Percentiles rank a stretch among this genome's conserved stretches.
phyloP scores from a whole-genome alignment of 2,113 vertebrate genomes.

The Xiphorhynchus elegans region DNA sequence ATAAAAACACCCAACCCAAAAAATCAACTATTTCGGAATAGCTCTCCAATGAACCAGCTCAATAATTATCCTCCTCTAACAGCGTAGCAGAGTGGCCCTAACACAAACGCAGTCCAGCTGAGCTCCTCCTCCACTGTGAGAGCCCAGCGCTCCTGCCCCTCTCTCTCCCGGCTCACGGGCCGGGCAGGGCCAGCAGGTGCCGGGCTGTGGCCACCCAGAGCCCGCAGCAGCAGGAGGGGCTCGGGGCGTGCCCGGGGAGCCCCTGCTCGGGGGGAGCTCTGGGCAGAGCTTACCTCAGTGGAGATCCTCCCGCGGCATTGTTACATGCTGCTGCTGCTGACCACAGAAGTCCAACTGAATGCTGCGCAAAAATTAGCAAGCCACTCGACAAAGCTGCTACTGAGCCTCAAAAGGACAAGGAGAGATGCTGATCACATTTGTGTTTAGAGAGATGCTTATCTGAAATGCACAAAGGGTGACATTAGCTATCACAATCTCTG shows the following conservation, averaged over 20 bases:
- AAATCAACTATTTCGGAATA: conserved; percentile 77
- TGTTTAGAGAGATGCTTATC: conserved; percentile 67
- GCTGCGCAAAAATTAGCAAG: conserved; percentile 52
- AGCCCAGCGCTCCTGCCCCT: conserved; percentile 37
- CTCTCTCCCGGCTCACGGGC: neutral
- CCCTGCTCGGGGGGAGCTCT: neutral
- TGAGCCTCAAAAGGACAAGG: conserved; percentile 62
- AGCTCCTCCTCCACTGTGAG: conserved; percentile 65
- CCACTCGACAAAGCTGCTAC: conserved; percentile 50
- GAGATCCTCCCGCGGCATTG: conserved; percentile 41
- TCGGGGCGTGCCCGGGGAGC: neutral
- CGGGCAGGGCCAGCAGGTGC: neutral
- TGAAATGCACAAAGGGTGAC: conserved; percentile 62
- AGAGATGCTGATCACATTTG: conserved; percentile 62
- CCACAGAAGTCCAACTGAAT: conserved; percentile 53
- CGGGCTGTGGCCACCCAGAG: neutral
- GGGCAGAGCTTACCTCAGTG: conserved; percentile 47
- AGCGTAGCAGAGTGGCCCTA: conserved; percentile 72
- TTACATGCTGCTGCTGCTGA: conserved; percentile 28
- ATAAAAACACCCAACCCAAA: conserved; percentile 68
- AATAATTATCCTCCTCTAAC: conserved; percentile 77
- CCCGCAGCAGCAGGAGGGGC: neutral
- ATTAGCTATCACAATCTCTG: conserved; percentile 61
- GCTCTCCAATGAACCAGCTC: conserved; percentile 76
- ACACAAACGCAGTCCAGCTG: conserved; percentile 83